Base-by-base conservation (phyloP, 2,113 vertebrate species). In the Anthoscopus minutus region DNA sequence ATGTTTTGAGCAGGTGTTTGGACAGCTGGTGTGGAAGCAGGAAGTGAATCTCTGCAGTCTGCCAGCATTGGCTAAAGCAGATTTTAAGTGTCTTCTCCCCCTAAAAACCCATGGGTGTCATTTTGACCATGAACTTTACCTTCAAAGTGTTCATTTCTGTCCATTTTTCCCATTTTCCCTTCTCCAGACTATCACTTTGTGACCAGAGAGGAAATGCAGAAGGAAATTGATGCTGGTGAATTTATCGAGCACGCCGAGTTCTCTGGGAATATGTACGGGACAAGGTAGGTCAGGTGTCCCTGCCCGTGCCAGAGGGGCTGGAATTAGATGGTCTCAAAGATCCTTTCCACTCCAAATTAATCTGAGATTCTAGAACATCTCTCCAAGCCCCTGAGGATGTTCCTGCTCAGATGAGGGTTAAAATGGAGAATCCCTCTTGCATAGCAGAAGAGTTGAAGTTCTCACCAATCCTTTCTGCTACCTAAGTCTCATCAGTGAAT, bases 181-280 rank as follows among this genome's bases (percentile, higher is more conserved):
- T 71, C 13, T 92, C 31, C 96, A 99, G 99, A 99, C 98, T 99
- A 99, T 91, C 98, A 99, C 93, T 99, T 98, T 77, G 99, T 99
- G 60, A 98, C 98, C 64, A 97, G 98, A 84, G 98, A 99, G 88
- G 97, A 77, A 65, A 99, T 99, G 99, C 98, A 98, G 97, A 94
- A 93, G 1, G 97, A 97, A 28, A 98, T 99, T 1, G 96, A 98
- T 19, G 97, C 98, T 0, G 99, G 99, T 0, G 98, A 99, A 16
- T 99, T 99, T 95, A 98, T 99, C 0, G 99, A 99, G 94, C 98
- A 98, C 0, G 99, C 99, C 0, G 99, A 98, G 88, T 99, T 99
- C 96, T 99, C 99, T 0, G 99, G 99, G 44, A 99, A 99, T 76
- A 96, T 99, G 96, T 99, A 99, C 0, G 99, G 99, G 81, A 99